Conservation (phyloP, 2,797 vertebrate species). For the Benthosema pterotum region DNA sequence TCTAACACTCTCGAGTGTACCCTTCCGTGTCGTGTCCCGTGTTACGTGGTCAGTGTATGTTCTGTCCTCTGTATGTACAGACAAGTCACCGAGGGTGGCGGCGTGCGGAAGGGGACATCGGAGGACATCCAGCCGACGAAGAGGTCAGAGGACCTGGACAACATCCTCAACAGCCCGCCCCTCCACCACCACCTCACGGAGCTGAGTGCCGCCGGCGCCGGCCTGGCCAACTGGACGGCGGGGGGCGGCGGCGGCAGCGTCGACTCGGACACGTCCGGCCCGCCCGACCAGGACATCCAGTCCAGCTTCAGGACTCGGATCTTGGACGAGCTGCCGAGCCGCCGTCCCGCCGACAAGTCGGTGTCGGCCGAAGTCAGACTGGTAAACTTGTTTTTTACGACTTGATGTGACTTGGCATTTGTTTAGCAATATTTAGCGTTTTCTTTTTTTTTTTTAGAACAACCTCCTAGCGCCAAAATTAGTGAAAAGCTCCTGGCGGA, state of each 20-base stretch:
- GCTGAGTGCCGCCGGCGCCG: conserved; percentile 66
- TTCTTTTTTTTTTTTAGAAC: too few relatives aligned
- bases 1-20: conserved; percentile 13
- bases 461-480: too few relatives aligned
- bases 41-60: conserved; percentile 56
- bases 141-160: conserved; percentile 84
- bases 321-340: conserved; percentile 82
- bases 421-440: too few relatives aligned
- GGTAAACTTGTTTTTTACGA: conserved; percentile 67
- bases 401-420: too few relatives aligned
- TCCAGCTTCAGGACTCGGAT: conserved; percentile 78
- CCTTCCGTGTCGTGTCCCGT: conserved; percentile 36
- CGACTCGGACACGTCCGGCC: conserved; percentile 62
- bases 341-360: conserved; percentile 86
- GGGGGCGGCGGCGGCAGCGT: conserved; percentile 23
- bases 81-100: conserved; percentile 91
- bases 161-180: conserved; percentile 85
- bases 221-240: conserved; percentile 78
- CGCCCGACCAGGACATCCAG: conserved; percentile 76
- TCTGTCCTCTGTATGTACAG: conserved; percentile 70
- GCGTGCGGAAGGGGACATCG: conserved; percentile 84
- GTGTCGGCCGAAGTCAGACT: conserved; percentile 92
- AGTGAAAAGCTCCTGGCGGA: too few relatives aligned
- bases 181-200: conserved; percentile 85
- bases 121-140: conserved; percentile 85